Conservation (phyloP, 2,797 vertebrate genomes). For the Gadopsis marmoratus region DNA sequence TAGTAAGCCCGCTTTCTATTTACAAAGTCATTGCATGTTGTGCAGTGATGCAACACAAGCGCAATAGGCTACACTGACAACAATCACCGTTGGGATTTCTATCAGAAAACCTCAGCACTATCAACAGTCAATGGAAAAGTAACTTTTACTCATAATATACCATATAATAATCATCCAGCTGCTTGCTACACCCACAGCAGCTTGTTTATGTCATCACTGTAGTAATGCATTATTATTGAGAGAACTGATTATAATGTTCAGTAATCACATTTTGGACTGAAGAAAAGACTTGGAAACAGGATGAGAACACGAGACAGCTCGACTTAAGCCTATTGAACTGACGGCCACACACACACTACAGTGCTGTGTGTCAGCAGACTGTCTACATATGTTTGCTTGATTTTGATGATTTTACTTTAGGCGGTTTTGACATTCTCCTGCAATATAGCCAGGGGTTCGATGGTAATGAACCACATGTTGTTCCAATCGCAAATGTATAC, state of each 20-base stretch:
- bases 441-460: neutral
- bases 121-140: constrained; percentile 15
- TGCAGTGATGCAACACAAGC: constrained; percentile 44
- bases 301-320: neutral
- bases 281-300: neutral
- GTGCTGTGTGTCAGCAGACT: neutral
- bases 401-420: neutral
- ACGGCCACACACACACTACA: neutral
- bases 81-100: constrained; percentile 15
- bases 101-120: constrained; percentile 6
- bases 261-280: neutral
- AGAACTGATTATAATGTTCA: neutral
- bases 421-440: too few relatives aligned
- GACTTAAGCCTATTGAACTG: neutral
- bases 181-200: neutral
- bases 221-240: neutral
- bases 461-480: neutral
- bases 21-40: constrained; percentile 29
- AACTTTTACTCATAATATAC: neutral
- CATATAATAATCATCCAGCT: constrained; percentile 5
- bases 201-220: constrained; percentile 19
- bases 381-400: neutral
- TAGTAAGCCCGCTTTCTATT: constrained; percentile 31
- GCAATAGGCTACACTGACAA: constrained; percentile 18
- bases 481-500: neutral